These are phyloP conservation scores for Istiophorus platypterus DNA, from an alignment of 2,113 vertebrate genomes.

Conservation along the genomic window DNA sequence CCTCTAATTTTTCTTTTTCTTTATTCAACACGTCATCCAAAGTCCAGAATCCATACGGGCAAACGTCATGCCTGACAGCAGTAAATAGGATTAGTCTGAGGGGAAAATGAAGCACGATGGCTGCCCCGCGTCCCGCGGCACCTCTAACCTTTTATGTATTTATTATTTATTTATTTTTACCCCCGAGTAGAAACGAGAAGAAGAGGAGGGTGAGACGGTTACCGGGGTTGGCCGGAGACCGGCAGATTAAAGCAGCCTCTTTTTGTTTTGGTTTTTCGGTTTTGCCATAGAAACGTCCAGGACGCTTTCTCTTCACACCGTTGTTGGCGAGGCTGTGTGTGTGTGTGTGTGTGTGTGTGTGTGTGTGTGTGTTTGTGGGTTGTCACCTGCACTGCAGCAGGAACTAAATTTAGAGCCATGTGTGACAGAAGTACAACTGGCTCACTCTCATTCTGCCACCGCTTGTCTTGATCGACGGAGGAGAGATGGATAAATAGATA, in stretches of 20 bases:
- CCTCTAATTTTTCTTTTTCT: not conserved
- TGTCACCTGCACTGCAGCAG: conserved; percentile 77
- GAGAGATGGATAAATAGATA: conserved; percentile 25
- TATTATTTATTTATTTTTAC: too few species aligned
- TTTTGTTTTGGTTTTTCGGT: conserved; percentile 54
- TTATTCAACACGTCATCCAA: conserved; percentile 21
- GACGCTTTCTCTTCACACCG: conserved; percentile 46
- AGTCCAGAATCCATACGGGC: conserved; percentile 19
- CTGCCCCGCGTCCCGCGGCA: not conserved
- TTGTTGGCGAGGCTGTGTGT: not conserved
- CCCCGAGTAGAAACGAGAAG: not conserved
- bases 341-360: conserved; percentile 13
- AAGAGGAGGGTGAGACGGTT: not conserved
- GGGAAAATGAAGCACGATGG: conserved; percentile 33
- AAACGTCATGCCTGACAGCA: not conserved
- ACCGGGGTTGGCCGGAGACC: conserved; percentile 11
- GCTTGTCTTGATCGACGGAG: conserved; percentile 21
- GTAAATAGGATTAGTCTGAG: conserved; percentile 17
- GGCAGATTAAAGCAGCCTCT: conserved; percentile 63
- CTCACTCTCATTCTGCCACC: conserved; percentile 1
- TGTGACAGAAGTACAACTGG: conserved; percentile 49
- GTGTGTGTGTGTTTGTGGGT: not conserved
- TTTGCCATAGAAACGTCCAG: conserved; percentile 43
- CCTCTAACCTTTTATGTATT: conserved; percentile 52
- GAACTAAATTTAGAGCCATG: conserved; percentile 75